A percentile compares a stretch with the other conserved stretches of the same genome.
These are phyloP conservation scores for Rhabdomys dilectus DNA, from an alignment of 2,113 vertebrate species.

Conservation along the genomic window DNA sequence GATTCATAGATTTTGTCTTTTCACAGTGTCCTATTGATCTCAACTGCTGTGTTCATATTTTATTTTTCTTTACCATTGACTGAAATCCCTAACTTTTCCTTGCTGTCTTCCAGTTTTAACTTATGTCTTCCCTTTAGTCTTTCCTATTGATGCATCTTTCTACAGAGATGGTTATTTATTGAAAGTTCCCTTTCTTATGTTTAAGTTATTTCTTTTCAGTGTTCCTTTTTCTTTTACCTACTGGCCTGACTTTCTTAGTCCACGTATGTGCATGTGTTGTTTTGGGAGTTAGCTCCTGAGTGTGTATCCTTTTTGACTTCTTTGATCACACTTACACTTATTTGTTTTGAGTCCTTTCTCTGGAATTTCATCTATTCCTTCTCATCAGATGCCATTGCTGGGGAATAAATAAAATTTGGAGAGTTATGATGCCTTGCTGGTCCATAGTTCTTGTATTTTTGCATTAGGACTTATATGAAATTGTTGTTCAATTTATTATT, in stretches of 20 bases:
- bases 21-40: neutral
- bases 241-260: neutral
- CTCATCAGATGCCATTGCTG: neutral
- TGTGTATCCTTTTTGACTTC: neutral
- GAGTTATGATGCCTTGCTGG: neutral
- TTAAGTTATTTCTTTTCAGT: neutral
- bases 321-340: neutral
- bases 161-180: neutral
- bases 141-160: neutral
- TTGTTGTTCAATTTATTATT: neutral
- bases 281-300: neutral
- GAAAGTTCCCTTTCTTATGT: neutral
- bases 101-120: too few relatives aligned
- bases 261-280: neutral
- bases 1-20: neutral
- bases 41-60: neutral
- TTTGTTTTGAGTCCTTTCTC: neutral
- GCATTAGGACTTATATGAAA: neutral
- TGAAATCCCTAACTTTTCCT: too few relatives aligned
- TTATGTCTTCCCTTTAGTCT: neutral
- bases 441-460: neutral
- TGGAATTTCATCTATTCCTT: neutral
- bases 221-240: neutral
- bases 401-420: neutral
- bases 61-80: neutral